These are phyloP conservation scores for Sitophilus oryzae DNA, from an alignment of 1,140 invertebrate species.

Conservation along the genomic window DNA sequence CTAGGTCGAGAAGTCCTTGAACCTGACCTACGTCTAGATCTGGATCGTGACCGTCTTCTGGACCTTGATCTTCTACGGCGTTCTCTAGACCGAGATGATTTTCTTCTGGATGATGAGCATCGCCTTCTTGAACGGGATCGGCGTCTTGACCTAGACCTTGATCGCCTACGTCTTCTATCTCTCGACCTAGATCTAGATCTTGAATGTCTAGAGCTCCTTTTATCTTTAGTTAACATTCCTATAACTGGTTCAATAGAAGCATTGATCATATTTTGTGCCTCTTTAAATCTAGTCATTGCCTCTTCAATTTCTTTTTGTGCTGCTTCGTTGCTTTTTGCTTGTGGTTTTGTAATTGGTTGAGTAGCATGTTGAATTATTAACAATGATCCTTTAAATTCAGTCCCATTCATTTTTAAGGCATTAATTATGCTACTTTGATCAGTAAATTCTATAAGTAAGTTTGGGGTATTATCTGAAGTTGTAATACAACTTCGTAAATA, in stretches of 20 bases:
- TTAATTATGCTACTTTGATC: conserved; percentile 84
- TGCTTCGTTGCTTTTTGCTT: conserved; percentile 90
- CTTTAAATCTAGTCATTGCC: conserved; percentile 92
- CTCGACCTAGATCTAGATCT: conserved; percentile 50
- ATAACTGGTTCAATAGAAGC: conserved; percentile 88
- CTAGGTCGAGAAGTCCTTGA: conserved; percentile 23
- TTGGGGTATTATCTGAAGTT: conserved; percentile 68
- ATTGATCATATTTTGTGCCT: conserved; percentile 89
- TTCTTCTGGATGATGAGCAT: conserved; percentile 52
- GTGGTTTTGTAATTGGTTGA: conserved; percentile 85
- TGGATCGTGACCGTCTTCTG: conserved; percentile 37
- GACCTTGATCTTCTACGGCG: conserved; percentile 32
- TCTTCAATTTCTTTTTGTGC: conserved; percentile 94
- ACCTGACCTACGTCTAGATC: conserved; percentile 30
- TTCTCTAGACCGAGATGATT: conserved; percentile 24
- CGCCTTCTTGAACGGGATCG: conserved; percentile 44
- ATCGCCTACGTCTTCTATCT: conserved; percentile 47
- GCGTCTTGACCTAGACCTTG: conserved; percentile 42
- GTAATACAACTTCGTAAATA: conserved; percentile 88
- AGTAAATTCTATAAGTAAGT: conserved; percentile 89
- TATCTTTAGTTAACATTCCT: conserved; percentile 76
- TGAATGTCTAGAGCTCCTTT: conserved; percentile 53
- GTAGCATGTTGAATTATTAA: conserved; percentile 81
- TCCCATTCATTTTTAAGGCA: conserved; percentile 83
- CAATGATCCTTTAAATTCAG: conserved; percentile 57